Conservation (phyloP, 2,797 vertebrate genomes). For the Orestias chungarensis region DNA sequence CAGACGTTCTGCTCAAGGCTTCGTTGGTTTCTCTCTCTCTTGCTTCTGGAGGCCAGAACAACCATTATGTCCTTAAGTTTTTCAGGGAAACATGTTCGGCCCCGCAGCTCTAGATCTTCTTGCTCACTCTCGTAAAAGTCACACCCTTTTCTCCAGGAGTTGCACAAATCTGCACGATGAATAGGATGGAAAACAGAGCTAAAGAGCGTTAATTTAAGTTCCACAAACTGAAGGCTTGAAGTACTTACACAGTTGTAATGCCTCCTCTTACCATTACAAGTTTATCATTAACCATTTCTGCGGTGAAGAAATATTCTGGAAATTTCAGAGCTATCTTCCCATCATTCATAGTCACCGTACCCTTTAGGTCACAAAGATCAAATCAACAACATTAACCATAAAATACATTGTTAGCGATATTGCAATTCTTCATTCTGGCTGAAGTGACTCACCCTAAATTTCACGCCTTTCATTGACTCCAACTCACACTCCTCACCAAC, state of each 20-base stretch:
- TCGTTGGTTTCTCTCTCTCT: not conserved
- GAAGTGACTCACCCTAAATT: slow-evolving; percentile 82
- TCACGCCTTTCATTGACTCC: slow-evolving; percentile 81
- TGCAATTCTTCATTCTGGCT: not conserved
- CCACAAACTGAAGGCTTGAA: not conserved
- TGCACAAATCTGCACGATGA: slow-evolving; percentile 51
- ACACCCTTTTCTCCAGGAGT: slow-evolving; percentile 72
- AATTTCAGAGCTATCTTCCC: slow-evolving; percentile 81
- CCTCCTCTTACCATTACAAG: slow-evolving; percentile 84
- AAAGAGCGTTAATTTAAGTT: not conserved
- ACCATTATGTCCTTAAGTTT: not conserved
- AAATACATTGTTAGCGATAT: too few species aligned
- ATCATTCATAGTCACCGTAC: slow-evolving; percentile 79
- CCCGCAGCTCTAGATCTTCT: slow-evolving; percentile 58
- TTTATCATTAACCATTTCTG: slow-evolving; percentile 83
- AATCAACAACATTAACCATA: too few species aligned
- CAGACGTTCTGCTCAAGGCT: not conserved
- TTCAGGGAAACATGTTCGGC: slow-evolving; percentile 34
- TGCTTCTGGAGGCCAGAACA: not conserved
- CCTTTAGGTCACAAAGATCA: slow-evolving; percentile 66
- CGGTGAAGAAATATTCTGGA: slow-evolving; percentile 85
- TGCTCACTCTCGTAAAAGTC: slow-evolving; percentile 68
- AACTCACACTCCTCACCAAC: slow-evolving; percentile 87
- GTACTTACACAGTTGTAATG: not conserved
- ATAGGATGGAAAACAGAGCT: slow-evolving; percentile 2